phyloP scores from a whole-genome alignment of 2,113 vertebrate genomes.

The Leptocoma aspasia region DNA sequence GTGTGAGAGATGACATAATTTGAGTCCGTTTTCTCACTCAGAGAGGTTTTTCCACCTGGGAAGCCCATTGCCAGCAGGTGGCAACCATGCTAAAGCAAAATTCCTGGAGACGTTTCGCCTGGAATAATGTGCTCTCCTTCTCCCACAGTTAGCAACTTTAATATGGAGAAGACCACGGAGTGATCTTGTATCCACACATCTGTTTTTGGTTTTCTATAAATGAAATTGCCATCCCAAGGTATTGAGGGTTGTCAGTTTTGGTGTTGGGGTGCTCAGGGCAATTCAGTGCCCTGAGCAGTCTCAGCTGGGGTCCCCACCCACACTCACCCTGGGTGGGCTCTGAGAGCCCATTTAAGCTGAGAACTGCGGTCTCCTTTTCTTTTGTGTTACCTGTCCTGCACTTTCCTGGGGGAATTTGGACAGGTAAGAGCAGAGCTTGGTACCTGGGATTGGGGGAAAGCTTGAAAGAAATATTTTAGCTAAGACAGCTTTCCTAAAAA shows the following conservation, averaged over 20 bases:
- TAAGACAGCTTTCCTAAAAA: background rate
- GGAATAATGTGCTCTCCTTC: background rate
- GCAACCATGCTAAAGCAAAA: background rate
- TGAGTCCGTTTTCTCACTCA: background rate
- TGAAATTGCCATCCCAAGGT: background rate
- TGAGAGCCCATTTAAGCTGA: background rate
- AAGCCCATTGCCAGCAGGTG: conserved; percentile 11
- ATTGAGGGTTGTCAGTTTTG: background rate
- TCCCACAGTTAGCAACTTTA: background rate
- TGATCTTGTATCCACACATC: background rate
- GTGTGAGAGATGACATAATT: background rate
- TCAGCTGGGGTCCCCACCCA: background rate
- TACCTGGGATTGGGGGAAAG: background rate
- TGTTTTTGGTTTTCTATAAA: background rate
- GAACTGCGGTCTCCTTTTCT: too few relatives aligned
- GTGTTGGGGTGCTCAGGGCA: background rate
- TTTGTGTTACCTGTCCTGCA: background rate
- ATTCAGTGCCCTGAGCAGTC: background rate
- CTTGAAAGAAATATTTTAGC: background rate
- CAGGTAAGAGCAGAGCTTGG: background rate
- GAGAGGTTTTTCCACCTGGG: background rate
- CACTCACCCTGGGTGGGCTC: background rate
- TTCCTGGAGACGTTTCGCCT: background rate
- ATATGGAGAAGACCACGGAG: background rate
- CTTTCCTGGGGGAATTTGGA: background rate